Conservation (phyloP, 2,113 vertebrate species). For the Scophthalmus maximus region DNA sequence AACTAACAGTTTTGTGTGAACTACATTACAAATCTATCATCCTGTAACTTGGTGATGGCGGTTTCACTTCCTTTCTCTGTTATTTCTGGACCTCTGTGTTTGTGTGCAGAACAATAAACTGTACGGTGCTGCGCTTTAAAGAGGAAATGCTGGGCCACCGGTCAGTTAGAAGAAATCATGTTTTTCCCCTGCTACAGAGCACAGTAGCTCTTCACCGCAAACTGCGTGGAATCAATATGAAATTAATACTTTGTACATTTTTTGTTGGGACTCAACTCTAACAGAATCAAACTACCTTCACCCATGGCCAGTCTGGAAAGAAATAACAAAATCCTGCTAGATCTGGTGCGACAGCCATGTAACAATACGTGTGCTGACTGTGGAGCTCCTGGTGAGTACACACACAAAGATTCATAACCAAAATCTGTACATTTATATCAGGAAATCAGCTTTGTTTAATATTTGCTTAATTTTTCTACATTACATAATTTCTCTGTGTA, state of each 20-base stretch:
- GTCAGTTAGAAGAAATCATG: conserved; percentile 20
- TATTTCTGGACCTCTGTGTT: conserved; percentile 68
- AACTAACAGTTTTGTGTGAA: neutral
- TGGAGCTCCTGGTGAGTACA: conserved; percentile 83
- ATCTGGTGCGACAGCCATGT: conserved; percentile 80
- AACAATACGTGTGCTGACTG: conserved; percentile 89
- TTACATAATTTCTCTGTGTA: neutral
- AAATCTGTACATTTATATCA: neutral
- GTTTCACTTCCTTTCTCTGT: conserved; percentile 78
- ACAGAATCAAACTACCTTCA: conserved; percentile 19
- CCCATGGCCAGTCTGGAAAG: conserved; percentile 82
- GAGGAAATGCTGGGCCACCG: conserved; percentile 28
- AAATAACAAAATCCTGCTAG: conserved; percentile 86
- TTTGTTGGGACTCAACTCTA: conserved; percentile 38
- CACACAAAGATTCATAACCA: neutral
- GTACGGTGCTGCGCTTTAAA: conserved; percentile 52
- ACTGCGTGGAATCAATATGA: conserved; percentile 34
- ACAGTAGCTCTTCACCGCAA: conserved; percentile 7
- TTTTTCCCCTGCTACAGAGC: conserved; percentile 42
- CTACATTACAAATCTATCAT: neutral
- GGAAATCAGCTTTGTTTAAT: neutral
- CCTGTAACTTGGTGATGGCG: conserved; percentile 15
- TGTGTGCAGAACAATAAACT: conserved; percentile 76
- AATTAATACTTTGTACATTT: conserved; percentile 24
- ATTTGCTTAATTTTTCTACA: neutral